phyloP scores from a whole-genome alignment of 2,797 vertebrate genomes.

The Hydrolagus colliei region DNA sequence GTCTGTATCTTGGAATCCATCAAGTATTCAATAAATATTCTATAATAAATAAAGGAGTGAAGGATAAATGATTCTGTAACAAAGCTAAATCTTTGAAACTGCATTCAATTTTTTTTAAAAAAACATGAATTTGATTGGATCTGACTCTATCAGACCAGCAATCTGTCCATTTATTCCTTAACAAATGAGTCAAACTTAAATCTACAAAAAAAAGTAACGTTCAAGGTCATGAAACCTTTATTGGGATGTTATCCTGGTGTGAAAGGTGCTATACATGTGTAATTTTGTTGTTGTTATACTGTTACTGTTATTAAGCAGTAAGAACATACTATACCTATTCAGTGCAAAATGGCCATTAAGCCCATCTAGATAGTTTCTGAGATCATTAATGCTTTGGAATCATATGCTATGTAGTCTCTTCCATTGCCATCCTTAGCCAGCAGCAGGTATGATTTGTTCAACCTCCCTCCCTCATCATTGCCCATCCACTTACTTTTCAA shows the following conservation, averaged over 20 bases:
- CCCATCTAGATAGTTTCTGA: neutral
- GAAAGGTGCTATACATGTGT: too few species aligned
- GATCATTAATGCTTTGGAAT: neutral
- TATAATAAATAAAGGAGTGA: neutral
- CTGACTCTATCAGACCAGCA: neutral
- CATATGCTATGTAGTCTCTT: neutral
- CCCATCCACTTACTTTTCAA: neutral
- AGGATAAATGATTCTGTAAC: neutral
- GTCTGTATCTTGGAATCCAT: conserved; percentile 15
- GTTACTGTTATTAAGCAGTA: neutral
- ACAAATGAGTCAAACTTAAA: neutral
- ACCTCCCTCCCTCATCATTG: neutral
- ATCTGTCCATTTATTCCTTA: neutral
- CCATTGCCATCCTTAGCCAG: conserved; percentile 1
- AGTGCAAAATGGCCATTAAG: neutral
- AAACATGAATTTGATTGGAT: neutral
- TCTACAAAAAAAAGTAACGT: neutral
- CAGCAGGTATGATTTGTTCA: conserved; percentile 8
- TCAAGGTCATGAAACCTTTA: neutral
- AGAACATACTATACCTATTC: neutral
- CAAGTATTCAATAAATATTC: neutral
- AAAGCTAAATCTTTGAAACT: neutral
- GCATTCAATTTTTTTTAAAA: neutral
- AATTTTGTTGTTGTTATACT: too few species aligned
- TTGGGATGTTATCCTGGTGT: too few species aligned